Evolutionary conservation across 2,113 vertebrate genomes (phyloP), one percentile per base, ranked within the genome.

Genomic region (Patagioenas fasciata): DNA sequence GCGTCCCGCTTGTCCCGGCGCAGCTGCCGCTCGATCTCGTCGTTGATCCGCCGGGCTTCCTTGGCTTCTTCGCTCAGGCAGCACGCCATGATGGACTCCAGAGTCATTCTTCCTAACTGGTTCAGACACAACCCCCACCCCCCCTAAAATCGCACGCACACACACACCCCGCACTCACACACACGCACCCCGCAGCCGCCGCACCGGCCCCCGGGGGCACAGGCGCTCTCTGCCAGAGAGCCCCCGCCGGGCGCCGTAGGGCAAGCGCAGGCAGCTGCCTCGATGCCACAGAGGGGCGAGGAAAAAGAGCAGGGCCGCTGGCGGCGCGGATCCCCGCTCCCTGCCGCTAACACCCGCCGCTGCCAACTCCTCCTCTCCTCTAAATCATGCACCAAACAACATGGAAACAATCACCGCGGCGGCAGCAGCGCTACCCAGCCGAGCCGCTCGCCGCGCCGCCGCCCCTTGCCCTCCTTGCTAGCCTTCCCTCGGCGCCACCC

Each of bases 1-100:
- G 98, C 98, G 97, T 98, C 98, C 83, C 98, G 94, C 96, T 98
- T 98, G 96, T 98, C 98, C 96, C 98, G 96, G 80, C 98, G 98
- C 70, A 98, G 98, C 97, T 98, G 98, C 97, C 98, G 94, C 95
- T 98, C 98, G 90, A 98, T 98, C 97, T 98, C 97, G 80, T 98
- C 98, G 97, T 98, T 98, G 98, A 98, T 98, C 97, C 98, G 85
- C 96, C 98, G 93, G 70, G 98, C 98, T 97, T 98, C 98, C 96
- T 98, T 98, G 95, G 98, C 98, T 98, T 98, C 98, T 95, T 98
- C 98, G 86, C 98, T 98, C 95, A 98, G 98, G 98, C 98, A 98
- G 97, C 98, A 98, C 98, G 98, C 98, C 98, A 98, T 98, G 97
- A 98, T 98, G 98, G 98, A 98, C 98, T 98, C 98, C 98, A 98